Evolutionary conservation across 2,888 invertebrate species (phyloP), one percentile per base, ranked within the genome.

Genomic region (Aproaerema taeniolella): DNA sequence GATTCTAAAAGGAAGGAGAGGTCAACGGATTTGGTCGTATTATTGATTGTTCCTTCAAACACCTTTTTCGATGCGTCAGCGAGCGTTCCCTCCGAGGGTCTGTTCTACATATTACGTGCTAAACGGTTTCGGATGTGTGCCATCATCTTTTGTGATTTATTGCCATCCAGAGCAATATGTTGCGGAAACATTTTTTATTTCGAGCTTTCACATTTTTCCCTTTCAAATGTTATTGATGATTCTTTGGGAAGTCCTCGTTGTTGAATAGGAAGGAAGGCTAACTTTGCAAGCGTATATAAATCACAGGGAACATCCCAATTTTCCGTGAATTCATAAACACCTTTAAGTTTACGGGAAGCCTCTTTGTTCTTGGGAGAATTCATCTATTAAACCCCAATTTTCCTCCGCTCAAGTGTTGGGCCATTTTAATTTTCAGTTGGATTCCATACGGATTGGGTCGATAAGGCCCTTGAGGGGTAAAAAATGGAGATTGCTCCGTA

Each of bases 11-110:
- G 61, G 52, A 51, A 52, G 53, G 45, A 61, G 53, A 63, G 79
- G 53, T 75, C 80, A 64, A 47, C 41, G 42, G 52, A 50, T 53
- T 45, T 78, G 75, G 80, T 45, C 53, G 53, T 48, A 53, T 67
- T 82, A 82, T 81, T 75, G 79, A 81, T 81, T 82, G 73, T 77
- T 67, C 67, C 61, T 55, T 58, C 73, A 58, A 74, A 77, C 80
- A 81, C 79, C 74, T 79, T 75, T 74, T 64, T 58, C 64, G 70
- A 70, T 68, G 71, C 66, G 76, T 79, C 80, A 79, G 79, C 79
- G 67, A 73, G 71, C 70, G 56, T 60, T 46, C 64, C 68, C 65
- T 65, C 41, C 44, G 52, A 67, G 68, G 63, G 56, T 61, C 61
- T 66, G 58, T 61, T 73, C 70, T 71, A 72, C 69, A 79, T 77